A percentile compares a stretch with the other conserved stretches of the same genome.
These are phyloP conservation scores for Cebuella pygmaea DNA, from an alignment of 2,797 vertebrate species.

Conservation along the genomic window DNA sequence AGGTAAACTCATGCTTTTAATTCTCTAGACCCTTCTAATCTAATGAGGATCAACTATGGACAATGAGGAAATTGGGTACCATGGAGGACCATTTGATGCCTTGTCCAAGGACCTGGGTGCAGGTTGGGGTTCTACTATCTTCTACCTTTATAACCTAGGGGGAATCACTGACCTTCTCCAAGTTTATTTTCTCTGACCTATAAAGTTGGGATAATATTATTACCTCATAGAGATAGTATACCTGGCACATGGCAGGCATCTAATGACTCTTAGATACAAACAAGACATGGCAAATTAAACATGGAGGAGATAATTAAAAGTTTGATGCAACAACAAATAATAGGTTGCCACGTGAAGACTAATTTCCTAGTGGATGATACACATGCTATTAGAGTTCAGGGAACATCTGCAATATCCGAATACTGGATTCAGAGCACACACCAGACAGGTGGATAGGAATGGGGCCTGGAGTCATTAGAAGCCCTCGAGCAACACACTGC, in stretches of 20 bases:
- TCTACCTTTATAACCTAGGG: not conserved
- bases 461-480: not conserved
- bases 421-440: not conserved
- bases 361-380: not conserved
- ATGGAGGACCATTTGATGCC: not conserved
- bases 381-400: not conserved
- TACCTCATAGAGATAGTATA: too few species aligned
- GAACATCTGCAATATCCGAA: not conserved
- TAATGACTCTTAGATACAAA: not conserved
- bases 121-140: not conserved
- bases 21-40: not conserved
- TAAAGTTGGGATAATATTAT: not conserved
- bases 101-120: not conserved
- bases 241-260: not conserved
- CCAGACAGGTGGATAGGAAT: not conserved
- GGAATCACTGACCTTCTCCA: not conserved
- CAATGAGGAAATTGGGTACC: not conserved
- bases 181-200: not conserved
- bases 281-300: not conserved
- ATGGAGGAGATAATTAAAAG: not conserved
- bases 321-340: not conserved
- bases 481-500: not conserved
- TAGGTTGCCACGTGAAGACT: not conserved
- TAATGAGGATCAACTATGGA: not conserved
- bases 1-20: not conserved